Conservation (phyloP, 2,797 vertebrate species). For the Bryconaethiops microstoma region DNA sequence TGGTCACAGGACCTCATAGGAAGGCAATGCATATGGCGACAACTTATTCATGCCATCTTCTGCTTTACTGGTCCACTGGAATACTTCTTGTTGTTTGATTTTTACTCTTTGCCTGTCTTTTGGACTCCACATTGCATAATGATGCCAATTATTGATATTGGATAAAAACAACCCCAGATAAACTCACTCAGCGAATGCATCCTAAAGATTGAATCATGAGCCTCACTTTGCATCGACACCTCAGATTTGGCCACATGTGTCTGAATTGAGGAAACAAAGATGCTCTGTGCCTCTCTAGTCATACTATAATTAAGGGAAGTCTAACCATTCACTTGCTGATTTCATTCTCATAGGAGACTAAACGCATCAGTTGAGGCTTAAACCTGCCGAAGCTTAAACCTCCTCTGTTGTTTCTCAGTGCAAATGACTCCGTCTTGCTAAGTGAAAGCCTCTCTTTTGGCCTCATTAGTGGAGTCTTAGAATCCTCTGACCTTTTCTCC, state of each 20-base stretch:
- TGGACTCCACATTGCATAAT: too few relatives aligned
- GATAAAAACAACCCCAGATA: too few relatives aligned
- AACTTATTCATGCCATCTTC: too few relatives aligned
- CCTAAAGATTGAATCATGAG: too few relatives aligned
- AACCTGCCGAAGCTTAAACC: not conserved
- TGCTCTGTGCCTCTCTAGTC: not conserved
- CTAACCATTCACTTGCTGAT: not conserved
- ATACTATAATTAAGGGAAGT: not conserved
- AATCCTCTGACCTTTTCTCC: constrained; percentile 22
- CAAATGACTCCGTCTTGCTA: constrained; percentile 53
- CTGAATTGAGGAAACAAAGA: not conserved
- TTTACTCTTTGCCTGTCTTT: too few relatives aligned
- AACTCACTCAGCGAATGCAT: too few relatives aligned
- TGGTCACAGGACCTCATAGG: not conserved
- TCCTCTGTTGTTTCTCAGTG: not conserved
- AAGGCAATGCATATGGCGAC: too few relatives aligned
- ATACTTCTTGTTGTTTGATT: too few relatives aligned
- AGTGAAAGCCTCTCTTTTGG: constrained; percentile 63
- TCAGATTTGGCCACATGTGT: not conserved
- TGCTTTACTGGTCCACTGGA: too few relatives aligned
- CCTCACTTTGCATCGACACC: too few relatives aligned
- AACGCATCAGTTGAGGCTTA: not conserved
- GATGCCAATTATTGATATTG: too few relatives aligned
- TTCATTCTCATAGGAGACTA: not conserved
- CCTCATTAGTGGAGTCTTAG: constrained; percentile 65